phyloP scores from a whole-genome alignment of 2,113 vertebrate species.

The Rousettus leschenaultii region DNA sequence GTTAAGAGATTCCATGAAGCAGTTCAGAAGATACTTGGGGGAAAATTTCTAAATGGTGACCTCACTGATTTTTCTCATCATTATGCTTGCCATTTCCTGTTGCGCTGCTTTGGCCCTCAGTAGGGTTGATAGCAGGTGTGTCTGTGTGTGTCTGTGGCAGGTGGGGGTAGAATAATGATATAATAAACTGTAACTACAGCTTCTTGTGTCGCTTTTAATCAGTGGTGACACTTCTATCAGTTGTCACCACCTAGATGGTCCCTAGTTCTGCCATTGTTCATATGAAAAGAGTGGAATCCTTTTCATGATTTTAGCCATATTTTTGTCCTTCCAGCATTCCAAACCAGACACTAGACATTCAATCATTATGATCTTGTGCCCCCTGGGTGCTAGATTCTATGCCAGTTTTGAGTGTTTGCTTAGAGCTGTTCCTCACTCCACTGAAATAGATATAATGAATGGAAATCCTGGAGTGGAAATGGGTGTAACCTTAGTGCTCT shows the following conservation, averaged over 20 bases:
- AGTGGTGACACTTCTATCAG: not conserved
- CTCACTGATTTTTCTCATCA: not conserved
- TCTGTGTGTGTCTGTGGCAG: too few relatives aligned
- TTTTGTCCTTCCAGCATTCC: not conserved
- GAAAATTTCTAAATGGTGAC: not conserved
- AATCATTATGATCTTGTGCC: not conserved
- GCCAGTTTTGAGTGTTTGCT: not conserved
- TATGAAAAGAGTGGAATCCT: not conserved
- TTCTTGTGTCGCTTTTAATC: not conserved
- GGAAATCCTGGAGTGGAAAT: not conserved
- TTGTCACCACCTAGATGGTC: not conserved
- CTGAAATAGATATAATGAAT: not conserved
- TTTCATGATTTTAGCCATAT: not conserved
- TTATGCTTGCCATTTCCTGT: not conserved
- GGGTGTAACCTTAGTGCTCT: not conserved
- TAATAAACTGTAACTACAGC: not conserved
- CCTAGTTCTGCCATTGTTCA: not conserved
- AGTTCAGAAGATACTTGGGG: conserved; percentile 6
- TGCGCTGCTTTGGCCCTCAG: not conserved
- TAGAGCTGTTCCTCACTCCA: not conserved
- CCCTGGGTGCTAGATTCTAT: not conserved
- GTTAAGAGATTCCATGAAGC: not conserved
- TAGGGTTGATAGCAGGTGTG: not conserved
- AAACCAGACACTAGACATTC: not conserved
- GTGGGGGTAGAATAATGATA: not conserved